phyloP scores from a whole-genome alignment of 2,888 invertebrate species.

The Slavum lentiscoides region DNA sequence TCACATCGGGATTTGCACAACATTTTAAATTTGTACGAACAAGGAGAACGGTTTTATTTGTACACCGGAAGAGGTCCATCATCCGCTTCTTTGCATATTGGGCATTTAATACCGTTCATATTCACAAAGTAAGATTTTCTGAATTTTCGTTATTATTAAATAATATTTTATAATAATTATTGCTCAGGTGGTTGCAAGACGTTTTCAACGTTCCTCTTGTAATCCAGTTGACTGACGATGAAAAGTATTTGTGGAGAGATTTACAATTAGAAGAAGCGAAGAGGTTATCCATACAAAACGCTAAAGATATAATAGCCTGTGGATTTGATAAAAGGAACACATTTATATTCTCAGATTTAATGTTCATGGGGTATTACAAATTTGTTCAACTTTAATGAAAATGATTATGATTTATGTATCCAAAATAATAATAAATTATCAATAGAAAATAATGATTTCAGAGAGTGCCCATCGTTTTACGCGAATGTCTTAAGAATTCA shows the following conservation, averaged over 20 bases:
- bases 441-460: constrained; percentile 18
- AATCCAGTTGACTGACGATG: constrained; percentile 97
- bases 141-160: not conserved
- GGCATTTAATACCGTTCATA: constrained; percentile 95
- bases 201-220: constrained; percentile 93
- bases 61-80: constrained; percentile 98
- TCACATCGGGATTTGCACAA: constrained; percentile 92
- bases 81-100: constrained; percentile 92
- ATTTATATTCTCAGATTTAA: constrained; percentile 93
- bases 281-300: constrained; percentile 84
- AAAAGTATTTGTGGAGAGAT: constrained; percentile 97
- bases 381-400: not conserved
- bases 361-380: constrained; percentile 80
- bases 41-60: constrained; percentile 91
- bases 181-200: constrained; percentile 88
- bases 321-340: constrained; percentile 94
- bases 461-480: constrained; percentile 82
- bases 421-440: not conserved
- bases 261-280: constrained; percentile 85
- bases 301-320: constrained; percentile 96
- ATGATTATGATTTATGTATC: not conserved
- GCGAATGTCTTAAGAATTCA: constrained; percentile 90
- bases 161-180: not conserved
- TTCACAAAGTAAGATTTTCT: constrained; percentile 77
- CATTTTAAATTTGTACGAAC: constrained; percentile 82